A percentile compares a stretch with the other conserved stretches of the same genome.
These are phyloP conservation scores for Camponotus pennsylvanicus DNA, from an alignment of 1,140 invertebrate species.

Conservation along the genomic window DNA sequence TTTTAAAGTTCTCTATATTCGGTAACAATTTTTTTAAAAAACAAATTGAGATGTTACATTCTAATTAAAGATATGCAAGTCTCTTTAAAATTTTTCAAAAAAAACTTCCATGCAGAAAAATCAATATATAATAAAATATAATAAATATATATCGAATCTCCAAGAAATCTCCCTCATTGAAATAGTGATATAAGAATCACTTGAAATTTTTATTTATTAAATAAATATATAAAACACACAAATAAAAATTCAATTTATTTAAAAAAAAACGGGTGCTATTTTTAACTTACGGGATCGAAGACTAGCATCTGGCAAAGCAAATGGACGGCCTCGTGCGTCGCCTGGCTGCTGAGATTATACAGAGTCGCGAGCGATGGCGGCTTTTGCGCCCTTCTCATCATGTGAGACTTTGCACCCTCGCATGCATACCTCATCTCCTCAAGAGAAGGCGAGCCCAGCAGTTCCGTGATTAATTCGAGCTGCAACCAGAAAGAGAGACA, in stretches of 20 bases:
- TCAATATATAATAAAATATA: no score
- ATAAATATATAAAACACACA: background rate
- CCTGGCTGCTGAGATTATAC: conserved; percentile 96
- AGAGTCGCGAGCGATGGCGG: conserved; percentile 95
- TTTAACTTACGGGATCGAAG: conserved; percentile 96
- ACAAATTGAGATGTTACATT: no score
- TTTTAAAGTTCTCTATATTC: no score
- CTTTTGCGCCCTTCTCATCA: conserved; percentile 95
- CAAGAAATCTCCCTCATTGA: no score
- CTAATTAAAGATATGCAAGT: no score
- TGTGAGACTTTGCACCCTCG: conserved; percentile 97
- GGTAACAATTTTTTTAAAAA: no score
- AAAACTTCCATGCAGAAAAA: no score
- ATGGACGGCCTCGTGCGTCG: conserved; percentile 99
- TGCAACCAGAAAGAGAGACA: conserved; percentile 84
- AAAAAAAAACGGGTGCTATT: background rate
- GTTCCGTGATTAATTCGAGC: conserved; percentile 98
- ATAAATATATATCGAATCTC: no score
- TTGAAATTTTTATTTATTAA: background rate
- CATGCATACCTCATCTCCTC: conserved; percentile 99
- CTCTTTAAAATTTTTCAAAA: no score
- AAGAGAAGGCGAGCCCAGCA: conserved; percentile 97
- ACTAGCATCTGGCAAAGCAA: conserved; percentile 99
- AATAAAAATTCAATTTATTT: no score
- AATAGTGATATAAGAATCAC: no score